Percentiles rank a stretch among this genome's conserved stretches.
phyloP scores from a whole-genome alignment of 1,140 invertebrate genomes.

The Drosophila triauraria region DNA sequence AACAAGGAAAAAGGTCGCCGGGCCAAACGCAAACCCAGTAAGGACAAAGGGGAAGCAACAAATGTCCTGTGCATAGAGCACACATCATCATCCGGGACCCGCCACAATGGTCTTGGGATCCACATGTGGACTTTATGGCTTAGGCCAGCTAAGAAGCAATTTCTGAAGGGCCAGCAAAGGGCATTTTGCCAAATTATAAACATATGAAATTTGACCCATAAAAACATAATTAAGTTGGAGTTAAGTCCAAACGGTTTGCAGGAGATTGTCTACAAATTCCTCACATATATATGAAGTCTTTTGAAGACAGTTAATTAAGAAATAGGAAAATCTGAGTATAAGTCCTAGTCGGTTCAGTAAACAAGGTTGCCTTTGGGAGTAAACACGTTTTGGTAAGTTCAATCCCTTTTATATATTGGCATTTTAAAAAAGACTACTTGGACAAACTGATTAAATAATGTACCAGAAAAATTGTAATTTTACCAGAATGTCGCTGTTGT shows the following conservation, averaged over 20 bases:
- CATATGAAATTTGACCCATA: conserved; percentile 38
- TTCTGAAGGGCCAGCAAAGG: conserved; percentile 26
- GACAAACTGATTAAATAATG: too few relatives aligned
- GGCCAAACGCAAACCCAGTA: conserved; percentile 30
- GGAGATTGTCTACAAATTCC: background rate
- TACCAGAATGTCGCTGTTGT: too few relatives aligned
- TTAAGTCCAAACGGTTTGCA: background rate
- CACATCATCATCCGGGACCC: conserved; percentile 43
- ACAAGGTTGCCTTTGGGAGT: background rate
- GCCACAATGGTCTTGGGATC: conserved; percentile 34
- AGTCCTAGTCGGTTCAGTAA: too few relatives aligned
- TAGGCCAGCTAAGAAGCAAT: conserved; percentile 48
- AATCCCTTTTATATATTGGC: background rate
- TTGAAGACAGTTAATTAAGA: background rate
- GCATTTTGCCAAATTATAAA: conserved; percentile 49
- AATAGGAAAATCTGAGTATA: background rate
- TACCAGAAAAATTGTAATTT: too few relatives aligned
- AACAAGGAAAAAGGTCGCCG: conserved; percentile 54
- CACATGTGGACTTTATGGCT: conserved; percentile 54
- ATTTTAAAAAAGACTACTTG: too few relatives aligned
- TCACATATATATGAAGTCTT: background rate
- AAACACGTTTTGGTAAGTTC: background rate
- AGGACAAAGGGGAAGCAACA: conserved; percentile 52
- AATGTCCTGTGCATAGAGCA: conserved; percentile 51
- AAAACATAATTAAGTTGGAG: conserved; percentile 47